Evolutionary conservation across 1,140 invertebrate genomes (phyloP), one percentile per base, ranked within the genome.

Genomic region (Drosophila mayri): DNA sequence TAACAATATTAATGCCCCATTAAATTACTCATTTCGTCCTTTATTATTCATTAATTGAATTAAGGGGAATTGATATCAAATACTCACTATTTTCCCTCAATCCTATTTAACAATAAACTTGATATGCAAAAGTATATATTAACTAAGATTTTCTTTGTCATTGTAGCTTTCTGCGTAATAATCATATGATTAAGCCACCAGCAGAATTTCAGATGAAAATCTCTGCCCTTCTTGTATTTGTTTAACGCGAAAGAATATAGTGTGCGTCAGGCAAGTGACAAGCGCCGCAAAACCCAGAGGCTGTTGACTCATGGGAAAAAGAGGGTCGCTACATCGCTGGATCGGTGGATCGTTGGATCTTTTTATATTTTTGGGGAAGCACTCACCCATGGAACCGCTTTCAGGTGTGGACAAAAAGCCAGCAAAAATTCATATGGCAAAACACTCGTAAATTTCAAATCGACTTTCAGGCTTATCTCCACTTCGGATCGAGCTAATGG

Each of bases 291-390:
- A 68, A 22, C 4, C 32, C 40, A 40, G 37, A 59, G 66, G 54
- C 40, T 47, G 50, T 72, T 72, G 65, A 72, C 66, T 73, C 70
- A 73, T 50, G 54, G 54, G 63, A 46, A 70, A 66, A 50, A 71
- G 52, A 41, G 54, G 44, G 22, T 14, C 37, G 43, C 16, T 14
- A 61, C 25, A 22, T n/a, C 14, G 4, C 40, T 38, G 37, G 37
- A 38, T 38, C 37, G 12, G 7, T 46, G 11, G 43, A 46, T 46
- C 12, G 6, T 4, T 8, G 12, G 41, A 44, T 22, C 43, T 47
- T 16, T 41, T 52, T 50, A 44, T 52, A 12, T 70, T 52, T 54
- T 70, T 28, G 22, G 35, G 35, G 4, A 72, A 72, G 37, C 68
- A 37, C 70, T 50, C 44, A 50, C 16, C 70, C 67, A 60, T 73